Base-by-base conservation (phyloP, 2,888 invertebrate genomes). In the Leptinotarsa tumamoca region DNA sequence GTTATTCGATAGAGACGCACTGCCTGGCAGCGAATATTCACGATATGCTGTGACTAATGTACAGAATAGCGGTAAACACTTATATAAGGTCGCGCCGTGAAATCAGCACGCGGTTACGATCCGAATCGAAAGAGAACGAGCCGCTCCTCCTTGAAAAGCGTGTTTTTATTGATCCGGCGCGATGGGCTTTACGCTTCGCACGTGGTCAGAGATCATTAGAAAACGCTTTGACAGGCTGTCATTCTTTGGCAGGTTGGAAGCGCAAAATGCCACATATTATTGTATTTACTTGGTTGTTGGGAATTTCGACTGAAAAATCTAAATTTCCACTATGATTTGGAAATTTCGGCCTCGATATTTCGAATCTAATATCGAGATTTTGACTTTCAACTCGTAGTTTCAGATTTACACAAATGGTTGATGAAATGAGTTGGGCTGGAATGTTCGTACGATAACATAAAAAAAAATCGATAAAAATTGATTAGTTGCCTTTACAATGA, bases 71-170 rank as follows among this genome's bases (percentile, higher is more conserved):
- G 77, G 79, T 76, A 71, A 77, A 80, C 74, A 74, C 77, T 80
- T 79, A 79, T 80, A 81, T 80, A 81, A 81, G 80, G 77, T 80
- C 78, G 81, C 49, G 73, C 63, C 56, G 74, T 71, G 78, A 72
- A 77, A 76, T 79, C 75, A 82, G 79, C 84, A 84, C 84, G 84
- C 83, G 84, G 84, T 83, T 76, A 77, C 84, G 70, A 70, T 67
- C 50, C 74, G 49, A 73, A 75, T 80, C 85, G 85, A 83, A 75
- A 68, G 61, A 54, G 49, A 56, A 78, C 85, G 85, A 85, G 83
- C 84, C 85, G 84, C 85, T 83, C 85, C 85, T 85, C 80, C 78
- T 74, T 63, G 58, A 78, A 43, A 80, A 83, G 82, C 83, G 85
- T 84, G 84, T 84, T 84, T 77, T 80, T 83, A 84, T 83, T 82